Conservation (phyloP, 2,888 invertebrate species). For the Spodoptera littoralis region DNA sequence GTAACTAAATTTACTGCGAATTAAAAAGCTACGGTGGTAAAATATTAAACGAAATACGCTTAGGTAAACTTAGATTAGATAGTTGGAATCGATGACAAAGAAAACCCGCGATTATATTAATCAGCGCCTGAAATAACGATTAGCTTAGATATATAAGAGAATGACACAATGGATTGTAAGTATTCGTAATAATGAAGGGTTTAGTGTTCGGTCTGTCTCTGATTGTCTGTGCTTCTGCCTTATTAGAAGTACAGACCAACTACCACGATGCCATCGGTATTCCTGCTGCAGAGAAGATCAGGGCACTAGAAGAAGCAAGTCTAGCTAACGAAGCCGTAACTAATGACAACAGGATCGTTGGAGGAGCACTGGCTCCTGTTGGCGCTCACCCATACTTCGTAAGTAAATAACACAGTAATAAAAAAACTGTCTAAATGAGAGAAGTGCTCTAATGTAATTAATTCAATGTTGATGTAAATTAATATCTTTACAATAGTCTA, state of each 20-base stretch:
- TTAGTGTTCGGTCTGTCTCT: conserved; percentile 27
- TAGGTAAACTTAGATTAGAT: conserved; percentile 22
- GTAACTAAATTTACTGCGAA: too few relatives aligned
- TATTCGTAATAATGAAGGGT: conserved; percentile 26
- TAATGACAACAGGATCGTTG: conserved; percentile 65
- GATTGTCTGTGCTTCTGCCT: conserved; percentile 33
- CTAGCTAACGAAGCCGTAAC: not conserved
- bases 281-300: conserved; percentile 70
- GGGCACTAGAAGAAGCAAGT: conserved; percentile 61
- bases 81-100: not conserved
- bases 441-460: too few relatives aligned
- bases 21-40: too few relatives aligned
- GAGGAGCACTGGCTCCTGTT: conserved; percentile 64
- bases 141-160: conserved; percentile 16
- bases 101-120: conserved; percentile 12
- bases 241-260: conserved; percentile 20
- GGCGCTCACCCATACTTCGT: conserved; percentile 70
- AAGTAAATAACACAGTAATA: conserved; percentile 27
- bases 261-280: conserved; percentile 70
- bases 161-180: not conserved
- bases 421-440: too few relatives aligned
- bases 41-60: not conserved
- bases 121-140: conserved; percentile 6
- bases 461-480: too few relatives aligned
- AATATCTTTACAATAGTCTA: too few relatives aligned